Percentiles rank a stretch among this genome's conserved stretches.
Evolutionary conservation across 1,140 invertebrate genomes (phyloP).

Genomic region (Grapholita molesta): DNA sequence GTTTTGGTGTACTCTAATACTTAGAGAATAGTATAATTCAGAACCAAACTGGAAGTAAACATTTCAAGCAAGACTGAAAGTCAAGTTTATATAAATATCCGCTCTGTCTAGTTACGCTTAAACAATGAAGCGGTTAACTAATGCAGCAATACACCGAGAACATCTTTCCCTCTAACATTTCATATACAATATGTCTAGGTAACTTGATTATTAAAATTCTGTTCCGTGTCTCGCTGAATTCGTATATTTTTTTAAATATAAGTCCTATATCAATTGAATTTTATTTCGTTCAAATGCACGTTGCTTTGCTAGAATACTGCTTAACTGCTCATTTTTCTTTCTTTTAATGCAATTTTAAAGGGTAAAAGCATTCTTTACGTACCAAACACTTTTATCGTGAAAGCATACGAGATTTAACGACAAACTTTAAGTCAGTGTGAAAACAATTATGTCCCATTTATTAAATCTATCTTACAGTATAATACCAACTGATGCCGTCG

Average conservation of each 20-base stretch:
- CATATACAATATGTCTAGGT: background rate
- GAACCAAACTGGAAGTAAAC: background rate
- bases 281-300: background rate
- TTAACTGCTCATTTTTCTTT: background rate
- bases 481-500: conserved; percentile 22
- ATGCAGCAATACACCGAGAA: background rate
- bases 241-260: background rate
- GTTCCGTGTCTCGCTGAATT: background rate
- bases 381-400: background rate
- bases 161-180: background rate
- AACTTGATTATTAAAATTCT: background rate
- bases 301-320: background rate
- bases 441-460: background rate
- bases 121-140: background rate
- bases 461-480: conserved; percentile 20
- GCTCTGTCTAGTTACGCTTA: background rate
- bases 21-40: background rate
- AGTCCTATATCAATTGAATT: background rate
- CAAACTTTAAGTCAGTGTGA: background rate
- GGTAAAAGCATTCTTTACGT: background rate
- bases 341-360: background rate
- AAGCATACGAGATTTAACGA: background rate
- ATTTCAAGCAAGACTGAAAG: no score
- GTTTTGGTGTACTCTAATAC: background rate
- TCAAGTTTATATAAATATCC: background rate